Evolutionary conservation across 2,888 invertebrate genomes (phyloP), one percentile per base, ranked within the genome.

Genomic region (Papilio demoleus): DNA sequence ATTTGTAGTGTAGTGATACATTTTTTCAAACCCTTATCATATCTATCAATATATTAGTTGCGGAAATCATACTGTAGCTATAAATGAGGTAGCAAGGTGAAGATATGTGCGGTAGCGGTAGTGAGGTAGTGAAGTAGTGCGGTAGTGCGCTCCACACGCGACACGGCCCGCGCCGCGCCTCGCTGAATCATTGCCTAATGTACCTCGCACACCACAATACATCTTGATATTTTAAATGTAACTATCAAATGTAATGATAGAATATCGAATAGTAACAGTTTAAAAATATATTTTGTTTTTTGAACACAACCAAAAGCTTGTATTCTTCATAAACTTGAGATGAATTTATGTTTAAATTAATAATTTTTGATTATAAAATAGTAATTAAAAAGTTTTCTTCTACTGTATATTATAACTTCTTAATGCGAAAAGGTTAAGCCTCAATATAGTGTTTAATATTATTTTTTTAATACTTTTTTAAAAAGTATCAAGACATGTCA

Each of bases 171-270:
- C 81, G 81, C 83, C 84, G 84, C 85, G 85, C 85, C 87, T 88
- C 87, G 84, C 86, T 88, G 90, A 89, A 87, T 88, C 89, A 89
- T 89, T 88, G 87, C 82, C 82, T 83, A 84, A 84, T 85, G 83
- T 82, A 80, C 76, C 73, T 73, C 77, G 58, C 2, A 31, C 53
- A 56, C 72, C 50, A 2, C 2, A 17, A 64, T 2, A n/a, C 6
- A 34, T 70, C 73, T 87, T 86, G 87, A 81, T 87, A 78, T 75
- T 87, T 80, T 45, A n/a, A n/a, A n/a, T n/a, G n/a, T n/a, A n/a
- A n/a, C n/a, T n/a, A n/a, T n/a, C n/a, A n/a, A n/a, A n/a, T n/a
- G n/a, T n/a, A n/a, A n/a, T n/a, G n/a, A n/a, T n/a, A n/a, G n/a
- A n/a, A n/a, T 0, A 56, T 72, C 71, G 65, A 71, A 60, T 74